Conservation (phyloP, 2,888 invertebrate genomes). For the Andrena camellia region DNA sequence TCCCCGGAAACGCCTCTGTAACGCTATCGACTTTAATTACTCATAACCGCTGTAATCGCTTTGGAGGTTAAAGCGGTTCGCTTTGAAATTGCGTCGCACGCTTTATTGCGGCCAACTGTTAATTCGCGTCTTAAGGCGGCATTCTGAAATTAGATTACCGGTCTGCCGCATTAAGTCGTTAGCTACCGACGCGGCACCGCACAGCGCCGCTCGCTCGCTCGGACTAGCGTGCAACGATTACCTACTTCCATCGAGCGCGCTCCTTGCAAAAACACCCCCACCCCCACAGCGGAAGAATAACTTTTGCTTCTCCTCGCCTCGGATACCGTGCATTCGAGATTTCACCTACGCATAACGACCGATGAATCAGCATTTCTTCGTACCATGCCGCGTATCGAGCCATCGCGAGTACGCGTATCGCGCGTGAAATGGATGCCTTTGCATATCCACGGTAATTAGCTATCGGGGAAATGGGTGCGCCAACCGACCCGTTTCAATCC, state of each 20-base stretch:
- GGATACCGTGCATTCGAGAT: background rate
- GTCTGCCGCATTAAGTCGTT: conserved; percentile 53
- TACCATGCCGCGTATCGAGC: conserved; percentile 40
- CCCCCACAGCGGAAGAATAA: too few species aligned
- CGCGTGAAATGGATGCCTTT: conserved; percentile 49
- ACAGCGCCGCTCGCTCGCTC: background rate
- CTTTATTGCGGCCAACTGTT: conserved; percentile 59
- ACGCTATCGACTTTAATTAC: conserved; percentile 56
- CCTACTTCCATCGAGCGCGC: background rate
- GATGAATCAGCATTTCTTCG: background rate
- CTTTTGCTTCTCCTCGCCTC: background rate
- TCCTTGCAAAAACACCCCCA: too few species aligned
- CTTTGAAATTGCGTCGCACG: conserved; percentile 57
- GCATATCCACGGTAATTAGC: conserved; percentile 67
- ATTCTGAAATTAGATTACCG: conserved; percentile 63
- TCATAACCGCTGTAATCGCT: conserved; percentile 58
- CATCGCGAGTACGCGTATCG: conserved; percentile 37
- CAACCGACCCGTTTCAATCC: conserved; percentile 56
- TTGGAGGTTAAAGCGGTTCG: conserved; percentile 55
- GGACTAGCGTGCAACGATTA: conserved; percentile 46
- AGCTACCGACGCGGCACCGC: background rate
- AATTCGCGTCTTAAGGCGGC: conserved; percentile 61
- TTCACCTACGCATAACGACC: background rate
- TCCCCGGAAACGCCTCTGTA: conserved; percentile 21
- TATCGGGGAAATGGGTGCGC: conserved; percentile 61